Conservation (phyloP, 2,797 vertebrate species). For the Melanotaenia pygmaea region DNA sequence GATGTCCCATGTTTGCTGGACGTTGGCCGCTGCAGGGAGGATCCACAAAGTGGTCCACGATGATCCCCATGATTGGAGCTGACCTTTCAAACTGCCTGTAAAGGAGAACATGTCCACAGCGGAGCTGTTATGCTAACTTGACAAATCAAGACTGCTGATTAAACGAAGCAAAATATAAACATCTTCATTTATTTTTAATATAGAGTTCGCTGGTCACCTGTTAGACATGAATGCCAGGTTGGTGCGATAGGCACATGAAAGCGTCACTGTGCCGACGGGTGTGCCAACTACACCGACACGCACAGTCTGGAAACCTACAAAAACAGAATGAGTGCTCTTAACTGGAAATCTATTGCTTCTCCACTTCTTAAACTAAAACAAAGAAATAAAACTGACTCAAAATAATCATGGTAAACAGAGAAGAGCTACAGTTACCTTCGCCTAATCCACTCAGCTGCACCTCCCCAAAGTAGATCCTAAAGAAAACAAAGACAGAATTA, state of each 20-base stretch:
- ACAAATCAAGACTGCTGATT: neutral
- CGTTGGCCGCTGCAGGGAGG: constrained; percentile 92
- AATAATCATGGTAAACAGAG: neutral
- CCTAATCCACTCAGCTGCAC: constrained; percentile 95
- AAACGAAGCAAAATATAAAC: neutral
- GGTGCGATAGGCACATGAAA: constrained; percentile 97
- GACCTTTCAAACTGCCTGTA: constrained; percentile 95
- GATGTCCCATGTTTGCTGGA: constrained; percentile 69
- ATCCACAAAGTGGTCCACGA: constrained; percentile 99
- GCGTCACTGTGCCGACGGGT: constrained; percentile 93
- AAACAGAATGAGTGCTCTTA: neutral
- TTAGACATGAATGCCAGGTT: constrained; percentile 98
- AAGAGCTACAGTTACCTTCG: constrained; percentile 86
- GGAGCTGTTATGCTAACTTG: neutral
- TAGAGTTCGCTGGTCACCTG: constrained; percentile 82
- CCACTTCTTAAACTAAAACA: neutral
- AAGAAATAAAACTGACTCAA: no score
- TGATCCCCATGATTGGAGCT: constrained; percentile 98
- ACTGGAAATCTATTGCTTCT: neutral
- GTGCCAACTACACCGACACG: constrained; percentile 97
- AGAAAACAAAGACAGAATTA: constrained; percentile 27
- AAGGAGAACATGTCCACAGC: neutral
- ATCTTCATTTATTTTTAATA: neutral
- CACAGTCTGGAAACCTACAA: constrained; percentile 94
- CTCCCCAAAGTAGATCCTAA: constrained; percentile 98